Conservation (phyloP, 2,797 vertebrate genomes). For the Gobio occitaniae region DNA sequence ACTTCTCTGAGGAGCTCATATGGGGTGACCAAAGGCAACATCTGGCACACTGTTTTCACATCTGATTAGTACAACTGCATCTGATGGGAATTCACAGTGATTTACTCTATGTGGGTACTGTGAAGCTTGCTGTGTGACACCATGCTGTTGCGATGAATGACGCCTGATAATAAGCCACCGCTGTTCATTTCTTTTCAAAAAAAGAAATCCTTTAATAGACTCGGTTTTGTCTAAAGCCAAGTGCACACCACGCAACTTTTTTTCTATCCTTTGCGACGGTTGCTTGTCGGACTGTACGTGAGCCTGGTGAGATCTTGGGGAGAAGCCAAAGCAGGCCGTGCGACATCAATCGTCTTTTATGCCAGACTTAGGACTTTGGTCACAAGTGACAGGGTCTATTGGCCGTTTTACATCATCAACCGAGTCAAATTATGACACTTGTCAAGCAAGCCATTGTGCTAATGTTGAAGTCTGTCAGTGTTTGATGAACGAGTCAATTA, state of each 20-base stretch:
- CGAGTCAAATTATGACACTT: conserved; percentile 5
- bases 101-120: conserved; percentile 31
- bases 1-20: conserved; percentile 33
- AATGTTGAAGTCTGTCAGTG: neutral
- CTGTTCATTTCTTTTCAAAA: conserved; percentile 13
- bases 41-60: conserved; percentile 42
- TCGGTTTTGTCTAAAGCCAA: conserved; percentile 17
- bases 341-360: conserved; percentile 7
- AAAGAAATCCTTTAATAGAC: conserved; percentile 25
- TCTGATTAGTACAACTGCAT: conserved; percentile 44
- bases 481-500: neutral
- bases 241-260: neutral
- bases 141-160: conserved; percentile 53
- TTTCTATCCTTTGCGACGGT: neutral
- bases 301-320: neutral
- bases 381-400: neutral
- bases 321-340: neutral
- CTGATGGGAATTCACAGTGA: conserved; percentile 38
- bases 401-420: neutral
- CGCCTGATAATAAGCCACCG: conserved; percentile 59
- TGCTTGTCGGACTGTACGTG: neutral
- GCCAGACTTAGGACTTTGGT: conserved; percentile 13
- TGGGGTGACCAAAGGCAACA: conserved; percentile 41
- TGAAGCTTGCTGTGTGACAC: conserved; percentile 38
- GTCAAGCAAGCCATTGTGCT: neutral